Conservation (phyloP, 2,113 vertebrate species). For the Phoxinus phoxinus region DNA sequence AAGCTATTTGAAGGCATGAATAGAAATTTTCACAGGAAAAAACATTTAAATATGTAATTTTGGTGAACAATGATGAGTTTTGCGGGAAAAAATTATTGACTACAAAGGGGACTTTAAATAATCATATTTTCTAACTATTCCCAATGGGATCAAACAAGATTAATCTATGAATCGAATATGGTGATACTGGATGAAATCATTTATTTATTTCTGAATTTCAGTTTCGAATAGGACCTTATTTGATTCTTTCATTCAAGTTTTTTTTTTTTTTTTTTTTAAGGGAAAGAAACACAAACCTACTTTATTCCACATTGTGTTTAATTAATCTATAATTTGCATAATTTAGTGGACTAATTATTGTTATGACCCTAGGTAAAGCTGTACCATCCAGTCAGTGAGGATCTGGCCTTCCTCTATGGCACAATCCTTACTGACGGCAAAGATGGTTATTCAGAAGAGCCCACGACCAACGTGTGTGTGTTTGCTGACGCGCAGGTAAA, state of each 20-base stretch:
- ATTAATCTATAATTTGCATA: neutral
- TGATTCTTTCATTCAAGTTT: neutral
- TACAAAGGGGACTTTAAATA: too few species aligned
- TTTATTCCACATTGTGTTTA: neutral
- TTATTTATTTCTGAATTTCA: too few species aligned
- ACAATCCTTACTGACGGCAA: slow-evolving; percentile 95
- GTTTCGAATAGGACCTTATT: too few species aligned
- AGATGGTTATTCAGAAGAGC: slow-evolving; percentile 81
- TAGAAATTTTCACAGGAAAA: too few species aligned
- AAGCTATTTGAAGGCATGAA: too few species aligned
- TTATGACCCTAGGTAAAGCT: slow-evolving; percentile 81
- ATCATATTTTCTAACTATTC: too few species aligned
- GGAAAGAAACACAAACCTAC: neutral
- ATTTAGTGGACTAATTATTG: neutral
- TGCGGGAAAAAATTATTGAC: too few species aligned
- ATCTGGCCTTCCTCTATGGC: slow-evolving; percentile 92
- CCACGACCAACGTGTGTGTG: slow-evolving; percentile 92
- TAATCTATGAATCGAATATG: too few species aligned
- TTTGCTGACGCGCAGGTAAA: slow-evolving; percentile 94
- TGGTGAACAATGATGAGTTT: too few species aligned
- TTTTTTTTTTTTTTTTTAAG: neutral
- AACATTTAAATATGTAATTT: too few species aligned
- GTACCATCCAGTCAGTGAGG: slow-evolving; percentile 85
- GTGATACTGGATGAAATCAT: too few species aligned
- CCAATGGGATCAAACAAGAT: neutral